phyloP scores from a whole-genome alignment of 30 jellyfish, hydroid and myxozoan species.

The Aurelia sp. region DNA sequence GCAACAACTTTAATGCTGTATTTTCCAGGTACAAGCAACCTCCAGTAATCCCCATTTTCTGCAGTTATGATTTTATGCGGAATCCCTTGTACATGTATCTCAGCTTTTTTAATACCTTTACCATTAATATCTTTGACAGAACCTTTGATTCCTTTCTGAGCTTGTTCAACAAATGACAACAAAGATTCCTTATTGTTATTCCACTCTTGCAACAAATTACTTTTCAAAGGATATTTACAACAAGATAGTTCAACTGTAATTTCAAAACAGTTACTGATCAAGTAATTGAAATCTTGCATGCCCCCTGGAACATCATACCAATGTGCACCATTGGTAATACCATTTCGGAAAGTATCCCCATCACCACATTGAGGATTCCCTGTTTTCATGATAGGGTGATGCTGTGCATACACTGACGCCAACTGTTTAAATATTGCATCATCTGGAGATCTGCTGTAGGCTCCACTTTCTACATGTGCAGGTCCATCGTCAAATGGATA shows the following conservation, averaged over 20 bases:
- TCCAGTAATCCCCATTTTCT: constrained; percentile 96
- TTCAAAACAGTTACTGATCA: constrained; percentile 95
- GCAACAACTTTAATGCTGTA: constrained; percentile 72
- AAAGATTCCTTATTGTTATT: constrained; percentile 85
- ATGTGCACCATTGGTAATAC: constrained; percentile 99
- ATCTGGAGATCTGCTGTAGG: constrained; percentile 92
- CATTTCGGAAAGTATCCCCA: constrained; percentile 81
- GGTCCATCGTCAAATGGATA: constrained; percentile 99
- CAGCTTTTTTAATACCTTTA: constrained; percentile 76
- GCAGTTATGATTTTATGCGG: constrained; percentile 76
- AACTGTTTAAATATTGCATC: constrained; percentile 85
- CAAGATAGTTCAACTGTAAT: constrained; percentile 96
- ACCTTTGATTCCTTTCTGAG: constrained; percentile 97
- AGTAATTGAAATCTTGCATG: constrained; percentile 98
- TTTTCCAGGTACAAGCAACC: constrained; percentile 94
- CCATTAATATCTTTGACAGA: constrained; percentile 66
- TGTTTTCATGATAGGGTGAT: constrained; percentile 96
- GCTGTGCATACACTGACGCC: constrained; percentile 91
- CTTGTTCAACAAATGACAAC: constrained; percentile 86
- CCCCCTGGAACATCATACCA: constrained; percentile 99
- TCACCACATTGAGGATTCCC: constrained; percentile 95
- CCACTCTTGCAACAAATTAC: constrained; percentile 83
- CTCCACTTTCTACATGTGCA: constrained; percentile 58
- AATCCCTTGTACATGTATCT: constrained; percentile 74
- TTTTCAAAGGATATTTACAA: constrained; percentile 94